Evolutionary conservation across 1,140 invertebrate species (phyloP).

Genomic region (Drosophila kohkoa): DNA sequence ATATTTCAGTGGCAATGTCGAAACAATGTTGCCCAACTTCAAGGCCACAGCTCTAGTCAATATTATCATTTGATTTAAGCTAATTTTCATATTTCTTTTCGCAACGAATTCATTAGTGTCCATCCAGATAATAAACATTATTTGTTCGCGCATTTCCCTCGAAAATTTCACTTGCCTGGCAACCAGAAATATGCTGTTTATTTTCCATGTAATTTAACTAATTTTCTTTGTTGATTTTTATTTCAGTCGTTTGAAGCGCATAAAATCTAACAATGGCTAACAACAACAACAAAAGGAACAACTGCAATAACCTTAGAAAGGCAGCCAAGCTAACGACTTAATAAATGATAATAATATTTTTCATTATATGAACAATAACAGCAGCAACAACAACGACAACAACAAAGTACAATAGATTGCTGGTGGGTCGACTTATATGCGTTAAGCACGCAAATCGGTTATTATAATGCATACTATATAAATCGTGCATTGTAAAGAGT

Average conservation of each 20-base stretch:
- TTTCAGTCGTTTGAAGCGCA: conserved; percentile 16
- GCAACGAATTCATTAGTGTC: background rate
- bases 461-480: conserved; percentile 66
- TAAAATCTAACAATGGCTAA: conserved; percentile 16
- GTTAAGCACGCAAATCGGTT: conserved; percentile 77
- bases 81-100: background rate
- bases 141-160: background rate
- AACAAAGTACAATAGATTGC: conserved; percentile 34
- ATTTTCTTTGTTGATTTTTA: conserved; percentile 37
- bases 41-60: background rate
- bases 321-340: conserved; percentile 48
- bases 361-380: conserved; percentile 43
- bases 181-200: conserved; percentile 13
- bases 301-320: conserved; percentile 20
- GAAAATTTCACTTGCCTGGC: background rate
- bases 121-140: background rate
- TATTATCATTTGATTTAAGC: background rate
- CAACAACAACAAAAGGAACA: background rate
- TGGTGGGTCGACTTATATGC: conserved; percentile 54
- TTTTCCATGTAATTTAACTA: conserved; percentile 40
- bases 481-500: conserved; percentile 41
- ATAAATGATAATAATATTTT: conserved; percentile 68
- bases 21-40: background rate
- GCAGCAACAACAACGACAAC: conserved; percentile 9
- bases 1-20: background rate